Evolutionary conservation across 2,797 vertebrate species (phyloP).

Genomic region (Myripristis jacobus): DNA sequence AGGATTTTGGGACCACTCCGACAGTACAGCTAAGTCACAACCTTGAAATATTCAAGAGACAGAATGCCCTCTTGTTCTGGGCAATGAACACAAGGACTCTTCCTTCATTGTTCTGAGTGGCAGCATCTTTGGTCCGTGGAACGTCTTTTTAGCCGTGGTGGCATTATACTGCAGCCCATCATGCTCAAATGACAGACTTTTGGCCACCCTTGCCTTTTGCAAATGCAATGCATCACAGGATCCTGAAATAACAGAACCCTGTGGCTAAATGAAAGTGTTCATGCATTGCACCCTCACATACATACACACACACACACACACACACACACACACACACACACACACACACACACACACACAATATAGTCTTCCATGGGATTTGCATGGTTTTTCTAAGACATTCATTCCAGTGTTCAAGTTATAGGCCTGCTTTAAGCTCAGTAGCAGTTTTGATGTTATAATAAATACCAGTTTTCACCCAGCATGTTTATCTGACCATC

Average conservation of each 20-base stretch:
- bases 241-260: background rate
- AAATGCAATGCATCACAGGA: slow-evolving; percentile 35
- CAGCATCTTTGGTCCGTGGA: slow-evolving; percentile 55
- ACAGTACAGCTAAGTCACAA: slow-evolving; percentile 61
- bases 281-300: no score
- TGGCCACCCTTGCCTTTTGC: slow-evolving; percentile 51
- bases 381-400: no score
- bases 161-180: slow-evolving; percentile 46
- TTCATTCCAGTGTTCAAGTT: no score
- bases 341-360: no score
- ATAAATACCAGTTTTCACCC: no score
- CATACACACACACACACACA: no score
- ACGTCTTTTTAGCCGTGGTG: slow-evolving; percentile 55
- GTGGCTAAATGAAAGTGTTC: no score
- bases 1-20: slow-evolving; percentile 38
- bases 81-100: slow-evolving; percentile 46
- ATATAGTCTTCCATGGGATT: no score
- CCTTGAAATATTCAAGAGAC: slow-evolving; percentile 53
- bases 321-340: no score
- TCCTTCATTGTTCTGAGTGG: slow-evolving; percentile 41
- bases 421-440: no score
- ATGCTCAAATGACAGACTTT: slow-evolving; percentile 54
- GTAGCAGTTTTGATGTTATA: no score
- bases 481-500: no score
- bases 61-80: slow-evolving; percentile 58